Evolutionary conservation across 2,113 vertebrate genomes (phyloP).

Genomic region (Rhea americana): DNA sequence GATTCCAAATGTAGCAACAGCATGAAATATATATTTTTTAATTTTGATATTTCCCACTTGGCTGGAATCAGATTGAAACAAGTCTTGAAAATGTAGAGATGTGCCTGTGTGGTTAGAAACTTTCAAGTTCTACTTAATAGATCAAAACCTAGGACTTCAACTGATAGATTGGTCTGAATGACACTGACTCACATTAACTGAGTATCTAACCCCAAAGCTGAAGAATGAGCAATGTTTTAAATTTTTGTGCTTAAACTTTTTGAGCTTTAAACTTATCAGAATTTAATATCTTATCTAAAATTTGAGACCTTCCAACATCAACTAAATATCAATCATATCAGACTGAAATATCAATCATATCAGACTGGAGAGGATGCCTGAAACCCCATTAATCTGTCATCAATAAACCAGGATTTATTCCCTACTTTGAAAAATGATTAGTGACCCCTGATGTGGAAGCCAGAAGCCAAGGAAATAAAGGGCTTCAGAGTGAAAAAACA

Average conservation of each 20-base stretch:
- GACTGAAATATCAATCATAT: not conserved
- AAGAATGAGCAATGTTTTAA: not conserved
- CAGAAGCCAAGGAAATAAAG: not conserved
- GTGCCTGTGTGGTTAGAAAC: not conserved
- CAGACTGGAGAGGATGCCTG: not conserved
- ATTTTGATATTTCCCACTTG: not conserved
- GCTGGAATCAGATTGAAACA: not conserved
- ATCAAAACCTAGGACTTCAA: not conserved
- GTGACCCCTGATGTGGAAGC: not conserved
- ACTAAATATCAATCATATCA: not conserved
- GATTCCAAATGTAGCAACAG: not conserved
- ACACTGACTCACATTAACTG: not conserved
- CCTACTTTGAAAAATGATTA: not conserved
- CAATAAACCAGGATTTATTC: constrained; percentile 4
- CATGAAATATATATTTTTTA: not conserved
- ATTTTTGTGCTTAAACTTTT: not conserved
- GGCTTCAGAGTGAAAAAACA: not conserved
- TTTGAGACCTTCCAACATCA: not conserved
- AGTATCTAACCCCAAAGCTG: not conserved
- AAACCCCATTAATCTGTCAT: not conserved
- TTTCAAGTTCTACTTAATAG: not conserved
- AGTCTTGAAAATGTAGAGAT: not conserved
- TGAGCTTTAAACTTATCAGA: not conserved
- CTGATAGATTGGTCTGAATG: not conserved
- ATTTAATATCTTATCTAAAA: not conserved